Conservation (phyloP, 2,888 invertebrate genomes). For the Callimorpha dominula region DNA sequence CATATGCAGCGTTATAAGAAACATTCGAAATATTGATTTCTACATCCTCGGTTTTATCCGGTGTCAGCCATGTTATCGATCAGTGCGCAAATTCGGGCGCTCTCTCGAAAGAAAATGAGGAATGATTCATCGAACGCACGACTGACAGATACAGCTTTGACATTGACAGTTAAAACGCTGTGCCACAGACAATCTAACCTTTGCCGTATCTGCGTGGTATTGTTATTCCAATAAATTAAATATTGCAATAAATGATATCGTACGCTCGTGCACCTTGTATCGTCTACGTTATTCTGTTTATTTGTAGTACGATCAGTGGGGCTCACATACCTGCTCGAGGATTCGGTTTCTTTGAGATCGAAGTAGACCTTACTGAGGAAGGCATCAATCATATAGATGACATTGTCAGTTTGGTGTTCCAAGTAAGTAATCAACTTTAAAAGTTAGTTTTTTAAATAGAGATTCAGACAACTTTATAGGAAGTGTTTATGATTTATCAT, state of each 20-base stretch:
- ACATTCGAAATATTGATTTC: no score
- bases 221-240: background rate
- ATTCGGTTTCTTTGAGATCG: conserved; percentile 95
- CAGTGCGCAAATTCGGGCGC: no score
- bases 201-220: background rate
- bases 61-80: no score
- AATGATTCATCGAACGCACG: no score
- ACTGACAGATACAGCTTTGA: no score
- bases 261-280: no score
- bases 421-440: conserved; percentile 83
- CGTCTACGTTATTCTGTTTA: background rate
- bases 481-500: no score
- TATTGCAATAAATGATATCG: background rate
- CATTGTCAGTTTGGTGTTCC: conserved; percentile 93
- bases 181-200: background rate
- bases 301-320: conserved; percentile 91
- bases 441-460: background rate
- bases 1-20: no score
- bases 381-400: conserved; percentile 96
- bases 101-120: no score
- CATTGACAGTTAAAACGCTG: no score
- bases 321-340: conserved; percentile 93
- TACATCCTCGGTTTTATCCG: no score
- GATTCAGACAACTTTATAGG: no score
- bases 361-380: conserved; percentile 96